Percentiles rank a stretch among this genome's conserved stretches.
phyloP scores from a whole-genome alignment of 2,113 vertebrate species.

The Brachyhypopomus gauderio region DNA sequence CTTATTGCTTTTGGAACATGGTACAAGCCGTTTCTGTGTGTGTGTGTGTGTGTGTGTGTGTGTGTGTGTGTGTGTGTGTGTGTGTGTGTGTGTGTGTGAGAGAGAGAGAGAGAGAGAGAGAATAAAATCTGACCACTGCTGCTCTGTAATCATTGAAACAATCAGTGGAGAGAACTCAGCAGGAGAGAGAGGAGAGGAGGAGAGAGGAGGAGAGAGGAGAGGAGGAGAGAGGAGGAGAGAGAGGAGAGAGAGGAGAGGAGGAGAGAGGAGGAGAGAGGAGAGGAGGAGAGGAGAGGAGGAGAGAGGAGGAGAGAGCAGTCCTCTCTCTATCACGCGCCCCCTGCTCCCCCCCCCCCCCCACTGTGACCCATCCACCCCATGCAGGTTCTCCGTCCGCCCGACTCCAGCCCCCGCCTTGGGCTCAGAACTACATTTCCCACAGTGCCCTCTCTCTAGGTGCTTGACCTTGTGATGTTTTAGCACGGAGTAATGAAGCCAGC shows the following conservation, averaged over 20 bases:
- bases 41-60: conserved; percentile 29
- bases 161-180: conserved; percentile 31
- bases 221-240: no score
- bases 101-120: no score
- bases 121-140: conserved; percentile 38
- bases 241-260: no score
- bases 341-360: not conserved
- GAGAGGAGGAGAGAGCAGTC: not conserved
- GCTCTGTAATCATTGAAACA: conserved; percentile 45
- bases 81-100: conserved; percentile 24
- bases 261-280: no score
- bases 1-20: conserved; percentile 38
- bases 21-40: not conserved
- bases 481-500: not conserved
- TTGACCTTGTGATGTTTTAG: conserved; percentile 7
- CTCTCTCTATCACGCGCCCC: not conserved
- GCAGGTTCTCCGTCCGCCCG: conserved; percentile 1
- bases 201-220: not conserved
- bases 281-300: no score
- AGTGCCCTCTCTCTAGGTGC: conserved; percentile 2
- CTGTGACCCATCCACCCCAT: conserved; percentile 32
- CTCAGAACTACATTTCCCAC: conserved; percentile 4
- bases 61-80: conserved; percentile 22
- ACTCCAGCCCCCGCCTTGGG: not conserved
- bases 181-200: conserved; percentile 27